A percentile compares a stretch with the other conserved stretches of the same genome.
phyloP scores from a whole-genome alignment of 2,797 vertebrate species.

The Choloepus didactylus region DNA sequence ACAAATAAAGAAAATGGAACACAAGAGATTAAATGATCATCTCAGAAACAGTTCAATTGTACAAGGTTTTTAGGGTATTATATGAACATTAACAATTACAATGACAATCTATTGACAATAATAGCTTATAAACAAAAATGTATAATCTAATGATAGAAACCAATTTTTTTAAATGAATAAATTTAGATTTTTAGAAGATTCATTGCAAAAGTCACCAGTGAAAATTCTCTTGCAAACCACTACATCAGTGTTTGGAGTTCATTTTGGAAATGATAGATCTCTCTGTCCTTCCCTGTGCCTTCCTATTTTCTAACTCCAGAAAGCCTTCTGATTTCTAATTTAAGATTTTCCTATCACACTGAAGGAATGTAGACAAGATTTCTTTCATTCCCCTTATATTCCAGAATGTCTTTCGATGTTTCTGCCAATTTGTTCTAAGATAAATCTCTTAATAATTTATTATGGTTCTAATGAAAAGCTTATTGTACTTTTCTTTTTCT shows the following conservation, averaged over 20 bases:
- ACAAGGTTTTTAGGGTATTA: background rate
- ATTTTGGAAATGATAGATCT: background rate
- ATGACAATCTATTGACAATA: background rate
- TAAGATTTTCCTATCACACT: background rate
- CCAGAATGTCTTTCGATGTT: background rate
- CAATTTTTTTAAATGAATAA: background rate
- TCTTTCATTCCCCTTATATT: background rate
- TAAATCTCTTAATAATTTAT: background rate
- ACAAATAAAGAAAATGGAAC: background rate
- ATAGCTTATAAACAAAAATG: background rate
- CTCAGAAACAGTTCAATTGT: background rate
- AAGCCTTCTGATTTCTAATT: background rate
- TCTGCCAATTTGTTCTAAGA: background rate
- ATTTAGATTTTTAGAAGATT: background rate
- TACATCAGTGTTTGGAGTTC: background rate
- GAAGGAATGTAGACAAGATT: background rate
- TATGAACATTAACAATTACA: background rate
- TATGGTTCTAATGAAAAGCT: background rate
- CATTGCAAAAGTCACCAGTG: background rate
- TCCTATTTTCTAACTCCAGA: no score
- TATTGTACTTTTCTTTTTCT: background rate
- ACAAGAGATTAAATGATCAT: background rate
- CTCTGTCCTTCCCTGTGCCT: background rate
- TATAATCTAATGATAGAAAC: background rate
- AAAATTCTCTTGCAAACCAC: background rate